Evolutionary conservation across 2,888 invertebrate genomes (phyloP).

Genomic region (Ischnus inquisitorius): DNA sequence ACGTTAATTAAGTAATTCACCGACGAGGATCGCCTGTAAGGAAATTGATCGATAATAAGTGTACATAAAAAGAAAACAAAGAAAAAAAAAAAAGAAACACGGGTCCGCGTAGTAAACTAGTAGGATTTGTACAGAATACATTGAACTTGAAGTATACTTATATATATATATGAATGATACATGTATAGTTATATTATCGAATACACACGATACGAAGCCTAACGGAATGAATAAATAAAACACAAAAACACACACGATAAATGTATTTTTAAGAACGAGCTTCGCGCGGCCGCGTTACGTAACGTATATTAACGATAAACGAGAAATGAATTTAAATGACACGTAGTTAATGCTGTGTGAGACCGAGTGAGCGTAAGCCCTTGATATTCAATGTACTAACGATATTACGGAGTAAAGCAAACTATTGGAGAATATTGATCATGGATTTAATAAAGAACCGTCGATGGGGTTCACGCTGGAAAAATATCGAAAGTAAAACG

Average conservation of each 20-base stretch:
- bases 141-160: conserved; percentile 71
- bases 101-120: conserved; percentile 71
- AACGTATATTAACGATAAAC: conserved; percentile 72
- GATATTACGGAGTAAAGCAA: conserved; percentile 59
- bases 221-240: conserved; percentile 71
- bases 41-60: conserved; percentile 55
- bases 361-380: conserved; percentile 37
- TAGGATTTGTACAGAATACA: conserved; percentile 83
- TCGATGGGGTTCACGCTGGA: conserved; percentile 17
- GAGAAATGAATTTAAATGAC: conserved; percentile 41
- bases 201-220: conserved; percentile 70
- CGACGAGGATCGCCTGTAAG: conserved; percentile 34
- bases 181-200: conserved; percentile 54
- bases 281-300: conserved; percentile 77
- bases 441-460: conserved; percentile 37
- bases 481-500: background rate
- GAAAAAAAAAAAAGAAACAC: conserved; percentile 48
- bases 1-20: conserved; percentile 33
- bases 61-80: conserved; percentile 51
- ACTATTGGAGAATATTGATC: conserved; percentile 56
- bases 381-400: conserved; percentile 66
- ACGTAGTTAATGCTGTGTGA: conserved; percentile 24
- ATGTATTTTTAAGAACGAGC: conserved; percentile 82
- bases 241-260: conserved; percentile 69
- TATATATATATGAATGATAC: conserved; percentile 54